phyloP scores from a whole-genome alignment of 2,113 vertebrate species.

The Amblyornis subalaris region DNA sequence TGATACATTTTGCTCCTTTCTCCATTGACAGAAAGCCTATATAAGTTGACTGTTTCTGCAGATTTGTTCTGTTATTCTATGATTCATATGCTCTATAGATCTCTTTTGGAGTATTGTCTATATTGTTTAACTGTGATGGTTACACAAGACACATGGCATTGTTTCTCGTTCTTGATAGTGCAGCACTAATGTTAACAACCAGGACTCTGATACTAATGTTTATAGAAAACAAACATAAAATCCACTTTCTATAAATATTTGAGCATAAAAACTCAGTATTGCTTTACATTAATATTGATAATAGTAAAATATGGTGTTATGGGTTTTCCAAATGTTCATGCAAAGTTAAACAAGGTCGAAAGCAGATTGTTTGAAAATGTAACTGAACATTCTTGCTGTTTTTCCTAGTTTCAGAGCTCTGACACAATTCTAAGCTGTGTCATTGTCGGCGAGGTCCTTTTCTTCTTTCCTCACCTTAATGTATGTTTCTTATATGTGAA shows the following conservation, averaged over 20 bases:
- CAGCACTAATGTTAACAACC: not conserved
- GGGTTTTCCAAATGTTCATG: not conserved
- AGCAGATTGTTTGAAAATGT: not conserved
- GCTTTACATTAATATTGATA: constrained; percentile 15
- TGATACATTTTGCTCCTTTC: not conserved
- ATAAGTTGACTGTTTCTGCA: not conserved
- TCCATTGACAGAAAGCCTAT: constrained; percentile 20
- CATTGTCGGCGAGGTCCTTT: not conserved
- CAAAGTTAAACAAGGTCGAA: constrained; percentile 37
- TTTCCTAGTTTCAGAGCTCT: not conserved
- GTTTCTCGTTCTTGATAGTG: not conserved
- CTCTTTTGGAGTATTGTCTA: not conserved
- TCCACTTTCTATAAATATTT: constrained; percentile 40
- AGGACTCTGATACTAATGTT: not conserved
- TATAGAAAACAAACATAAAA: constrained; percentile 18
- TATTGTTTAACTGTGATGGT: not conserved
- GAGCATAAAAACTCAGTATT: constrained; percentile 2
- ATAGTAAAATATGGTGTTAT: not conserved
- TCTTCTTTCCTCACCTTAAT: not conserved
- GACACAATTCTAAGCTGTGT: not conserved
- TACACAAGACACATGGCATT: accelerated
- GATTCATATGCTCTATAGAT: not conserved
- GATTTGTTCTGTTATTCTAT: not conserved
- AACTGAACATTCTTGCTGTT: not conserved
- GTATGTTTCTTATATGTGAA: not conserved